Conservation (phyloP, 2,797 vertebrate species). For the Buceros bicornis region DNA sequence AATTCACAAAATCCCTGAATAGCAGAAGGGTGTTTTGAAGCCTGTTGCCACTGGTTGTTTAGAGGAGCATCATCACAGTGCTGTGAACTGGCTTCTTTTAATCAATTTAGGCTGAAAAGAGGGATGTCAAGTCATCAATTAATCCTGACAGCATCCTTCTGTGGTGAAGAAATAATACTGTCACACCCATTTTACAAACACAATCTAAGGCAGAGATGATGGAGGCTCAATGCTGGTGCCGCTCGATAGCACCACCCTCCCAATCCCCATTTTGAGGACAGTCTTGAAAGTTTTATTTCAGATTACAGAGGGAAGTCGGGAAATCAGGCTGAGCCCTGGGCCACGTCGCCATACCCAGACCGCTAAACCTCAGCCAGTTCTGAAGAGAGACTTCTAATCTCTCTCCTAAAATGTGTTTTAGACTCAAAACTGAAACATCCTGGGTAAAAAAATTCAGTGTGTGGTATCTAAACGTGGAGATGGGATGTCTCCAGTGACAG, state of each 20-base stretch:
- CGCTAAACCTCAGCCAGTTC: not conserved
- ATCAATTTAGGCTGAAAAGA: conserved; percentile 33
- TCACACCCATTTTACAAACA: conserved; percentile 41
- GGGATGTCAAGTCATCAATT: conserved; percentile 60
- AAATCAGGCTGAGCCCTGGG: not conserved
- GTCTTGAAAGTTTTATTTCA: not conserved
- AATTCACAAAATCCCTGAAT: not conserved
- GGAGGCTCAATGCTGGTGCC: not conserved
- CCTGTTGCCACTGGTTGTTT: not conserved
- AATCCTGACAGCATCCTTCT: conserved; percentile 68
- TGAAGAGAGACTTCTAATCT: not conserved
- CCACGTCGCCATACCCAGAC: not conserved
- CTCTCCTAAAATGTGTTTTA: not conserved
- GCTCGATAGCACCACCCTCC: not conserved
- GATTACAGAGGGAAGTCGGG: not conserved
- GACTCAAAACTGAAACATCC: not conserved
- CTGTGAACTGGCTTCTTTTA: not conserved
- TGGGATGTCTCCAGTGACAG: not conserved
- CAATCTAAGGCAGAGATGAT: not conserved
- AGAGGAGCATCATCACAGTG: not conserved
- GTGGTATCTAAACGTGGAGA: not conserved
- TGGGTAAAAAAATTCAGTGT: not conserved
- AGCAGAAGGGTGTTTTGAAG: not conserved
- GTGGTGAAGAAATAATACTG: conserved; percentile 58
- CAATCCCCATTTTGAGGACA: not conserved